phyloP scores from a whole-genome alignment of 2,113 vertebrate genomes.

The Carettochelys insculpta region DNA sequence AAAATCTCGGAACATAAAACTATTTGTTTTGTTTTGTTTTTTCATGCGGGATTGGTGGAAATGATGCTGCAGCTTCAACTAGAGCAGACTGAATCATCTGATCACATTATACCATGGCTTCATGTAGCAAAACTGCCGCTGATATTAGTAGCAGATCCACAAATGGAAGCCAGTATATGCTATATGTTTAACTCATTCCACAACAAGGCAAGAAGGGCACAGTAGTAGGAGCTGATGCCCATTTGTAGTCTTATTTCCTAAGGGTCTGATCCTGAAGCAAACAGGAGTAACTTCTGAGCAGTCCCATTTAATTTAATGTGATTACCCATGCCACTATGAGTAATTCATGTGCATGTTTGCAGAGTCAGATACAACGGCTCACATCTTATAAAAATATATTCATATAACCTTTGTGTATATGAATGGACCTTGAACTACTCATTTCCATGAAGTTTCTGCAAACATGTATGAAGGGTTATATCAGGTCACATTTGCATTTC shows the following conservation, averaged over 20 bases:
- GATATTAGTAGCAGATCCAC: background rate
- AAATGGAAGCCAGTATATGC: fast-evolving
- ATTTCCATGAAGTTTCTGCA: background rate
- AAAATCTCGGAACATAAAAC: background rate
- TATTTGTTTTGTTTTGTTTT: background rate
- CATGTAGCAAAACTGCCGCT: fast-evolving
- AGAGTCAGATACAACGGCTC: background rate
- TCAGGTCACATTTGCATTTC: background rate
- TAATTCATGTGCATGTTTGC: background rate
- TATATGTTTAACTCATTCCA: background rate
- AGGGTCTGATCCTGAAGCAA: background rate
- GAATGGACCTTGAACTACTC: background rate
- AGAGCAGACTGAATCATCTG: background rate
- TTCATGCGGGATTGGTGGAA: background rate
- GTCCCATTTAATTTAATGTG: background rate
- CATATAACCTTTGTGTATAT: background rate
- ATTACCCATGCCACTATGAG: background rate
- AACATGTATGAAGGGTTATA: background rate
- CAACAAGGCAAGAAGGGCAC: fast-evolving
- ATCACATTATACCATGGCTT: background rate
- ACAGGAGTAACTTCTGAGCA: background rate
- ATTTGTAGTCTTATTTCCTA: background rate
- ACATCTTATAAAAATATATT: background rate
- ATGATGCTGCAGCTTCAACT: background rate
- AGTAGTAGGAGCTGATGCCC: background rate